Base-by-base conservation (phyloP, 2,113 vertebrate species). In the Urocynchramus pylzowi region DNA sequence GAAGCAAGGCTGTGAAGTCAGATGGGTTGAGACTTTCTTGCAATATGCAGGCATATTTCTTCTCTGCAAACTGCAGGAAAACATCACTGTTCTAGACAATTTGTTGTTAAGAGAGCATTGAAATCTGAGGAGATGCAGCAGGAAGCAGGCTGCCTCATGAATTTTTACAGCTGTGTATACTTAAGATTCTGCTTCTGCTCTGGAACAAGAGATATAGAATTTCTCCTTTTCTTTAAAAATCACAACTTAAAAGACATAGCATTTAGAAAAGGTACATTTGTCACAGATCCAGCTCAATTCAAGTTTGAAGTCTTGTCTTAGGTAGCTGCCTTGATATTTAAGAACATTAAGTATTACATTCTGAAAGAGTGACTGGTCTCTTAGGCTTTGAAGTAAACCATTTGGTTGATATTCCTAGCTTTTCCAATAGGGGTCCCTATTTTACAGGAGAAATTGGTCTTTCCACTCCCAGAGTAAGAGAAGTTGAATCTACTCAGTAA, bases 401-500 rank as follows among this genome's bases (percentile, higher is more conserved):
- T 18, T 11, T n/a, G 16, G 44, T 30, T 90, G 92, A 54, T 74
- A 84, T 84, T 70, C 95, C 79, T 10, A 50, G 39, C 6, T 90
- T 80, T 95, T 86, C 90, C 90, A 83, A 74, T 10, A 94, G 88
- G 26, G 88, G 83, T 89, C 94, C 73, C 83, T 90, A 90, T 83
- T 57, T 86, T 54, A 88, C 90, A 94, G 45, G 31, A 21, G 28
- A 93, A 93, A 65, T 13, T 41, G 26, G n/a, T 57, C 73, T 84
- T 84, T 84, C 11, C 4, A 68, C 16, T 76, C 35, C 24, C 16
- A 61, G 17, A 60, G 16, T 21, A 18, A 42, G 16, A 53, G 10
- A 79, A 37, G 24, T 80, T 56, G 67, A 89, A 63, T 13, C 5
- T 16, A 28, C 26, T 16, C 53, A 3, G 10, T 12, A 28, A 35